Evolutionary conservation across 2,113 vertebrate genomes (phyloP).

Genomic region (Cyprinodon tularosa): DNA sequence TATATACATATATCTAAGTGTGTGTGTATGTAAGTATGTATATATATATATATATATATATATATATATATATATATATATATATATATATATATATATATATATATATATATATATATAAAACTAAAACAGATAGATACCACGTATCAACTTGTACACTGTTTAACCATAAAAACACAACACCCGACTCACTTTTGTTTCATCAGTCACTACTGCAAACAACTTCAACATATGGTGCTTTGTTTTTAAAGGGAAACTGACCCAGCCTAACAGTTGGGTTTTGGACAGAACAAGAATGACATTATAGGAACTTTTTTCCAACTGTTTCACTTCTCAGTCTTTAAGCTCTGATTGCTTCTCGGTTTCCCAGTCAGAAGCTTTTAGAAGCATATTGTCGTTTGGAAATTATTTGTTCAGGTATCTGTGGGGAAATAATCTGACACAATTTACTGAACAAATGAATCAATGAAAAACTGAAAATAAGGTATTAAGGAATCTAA

Average conservation of each 20-base stretch:
- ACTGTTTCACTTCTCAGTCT: constrained; percentile 27
- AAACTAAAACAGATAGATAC: too few relatives aligned
- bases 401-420: neutral
- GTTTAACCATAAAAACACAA: constrained; percentile 12
- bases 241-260: constrained; percentile 23
- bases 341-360: too few relatives aligned
- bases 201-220: constrained; percentile 54
- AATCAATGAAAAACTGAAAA: too few relatives aligned
- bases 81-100: too few relatives aligned
- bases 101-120: neutral
- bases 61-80: too few relatives aligned
- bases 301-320: constrained; percentile 37
- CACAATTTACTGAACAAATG: neutral
- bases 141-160: neutral
- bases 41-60: too few relatives aligned
- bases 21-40: too few relatives aligned
- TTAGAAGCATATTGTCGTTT: neutral
- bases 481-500: too few relatives aligned
- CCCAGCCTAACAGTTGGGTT: constrained; percentile 41
- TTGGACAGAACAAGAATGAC: constrained; percentile 40
- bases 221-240: constrained; percentile 60
- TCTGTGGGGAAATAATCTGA: neutral
- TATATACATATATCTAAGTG: too few relatives aligned
- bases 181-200: constrained; percentile 23
- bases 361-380: neutral